Percentiles rank a stretch among this genome's conserved stretches.
These are phyloP conservation scores for Drymodes brunneopygia DNA, from an alignment of 2,113 vertebrate genomes.

Conservation along the genomic window DNA sequence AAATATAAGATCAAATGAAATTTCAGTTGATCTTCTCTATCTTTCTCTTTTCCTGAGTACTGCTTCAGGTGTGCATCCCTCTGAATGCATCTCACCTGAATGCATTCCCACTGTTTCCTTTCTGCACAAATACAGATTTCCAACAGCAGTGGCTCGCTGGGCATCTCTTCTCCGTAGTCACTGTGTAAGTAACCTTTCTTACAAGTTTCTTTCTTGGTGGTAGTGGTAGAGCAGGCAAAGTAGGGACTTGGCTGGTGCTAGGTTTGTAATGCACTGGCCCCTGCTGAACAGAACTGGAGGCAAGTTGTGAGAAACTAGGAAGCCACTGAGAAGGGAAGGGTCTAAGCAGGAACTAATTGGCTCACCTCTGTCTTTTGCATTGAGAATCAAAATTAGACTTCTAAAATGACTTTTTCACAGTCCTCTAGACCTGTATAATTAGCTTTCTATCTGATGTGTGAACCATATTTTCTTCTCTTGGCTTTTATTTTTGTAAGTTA, in stretches of 20 bases:
- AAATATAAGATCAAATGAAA: background rate
- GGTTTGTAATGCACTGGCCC: background rate
- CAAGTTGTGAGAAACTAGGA: background rate
- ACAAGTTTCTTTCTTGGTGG: background rate
- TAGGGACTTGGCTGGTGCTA: background rate
- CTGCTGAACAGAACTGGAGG: background rate
- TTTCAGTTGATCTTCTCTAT: background rate
- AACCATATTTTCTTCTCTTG: background rate
- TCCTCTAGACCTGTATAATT: background rate
- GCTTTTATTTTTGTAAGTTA: background rate
- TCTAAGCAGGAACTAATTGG: background rate
- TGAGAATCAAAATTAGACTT: background rate
- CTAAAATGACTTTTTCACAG: background rate
- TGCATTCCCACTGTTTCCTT: background rate
- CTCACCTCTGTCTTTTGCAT: background rate
- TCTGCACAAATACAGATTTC: background rate
- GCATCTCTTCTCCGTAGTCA: background rate
- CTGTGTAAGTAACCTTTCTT: background rate
- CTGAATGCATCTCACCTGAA: background rate
- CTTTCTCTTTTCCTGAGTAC: background rate
- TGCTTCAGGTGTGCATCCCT: background rate
- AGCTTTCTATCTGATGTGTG: background rate
- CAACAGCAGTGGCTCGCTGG: background rate
- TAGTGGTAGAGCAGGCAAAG: background rate
- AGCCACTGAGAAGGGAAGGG: background rate